phyloP scores from a whole-genome alignment of 1,140 invertebrate genomes.

The Pogonognathellus flavescens region DNA sequence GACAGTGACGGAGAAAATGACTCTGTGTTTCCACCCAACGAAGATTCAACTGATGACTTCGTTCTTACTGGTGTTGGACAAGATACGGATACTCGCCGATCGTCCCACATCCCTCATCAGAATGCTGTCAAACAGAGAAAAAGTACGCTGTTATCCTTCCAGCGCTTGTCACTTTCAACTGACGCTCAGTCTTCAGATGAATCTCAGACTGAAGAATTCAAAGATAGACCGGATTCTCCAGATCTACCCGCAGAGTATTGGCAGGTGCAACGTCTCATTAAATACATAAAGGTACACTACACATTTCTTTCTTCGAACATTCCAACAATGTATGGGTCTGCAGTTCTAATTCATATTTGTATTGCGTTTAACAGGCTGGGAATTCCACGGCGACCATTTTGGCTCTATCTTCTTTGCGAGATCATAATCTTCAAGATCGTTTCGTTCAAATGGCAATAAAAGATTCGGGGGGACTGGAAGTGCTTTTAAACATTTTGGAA shows the following conservation, averaged over 20 bases:
- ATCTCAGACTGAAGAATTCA: constrained; percentile 50
- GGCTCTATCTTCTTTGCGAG: constrained; percentile 87
- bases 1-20: constrained; percentile 30
- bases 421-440: constrained; percentile 85
- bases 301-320: no score
- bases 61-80: neutral
- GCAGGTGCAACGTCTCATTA: constrained; percentile 93
- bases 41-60: neutral
- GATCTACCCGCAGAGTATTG: constrained; percentile 77
- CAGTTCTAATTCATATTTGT: no score
- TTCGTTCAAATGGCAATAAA: constrained; percentile 82
- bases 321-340: no score
- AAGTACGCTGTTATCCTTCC: neutral
- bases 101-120: neutral
- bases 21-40: neutral
- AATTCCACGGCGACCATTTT: constrained; percentile 95
- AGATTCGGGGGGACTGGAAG: constrained; percentile 90
- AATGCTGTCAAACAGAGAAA: neutral
- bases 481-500: constrained; percentile 92
- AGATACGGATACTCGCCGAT: neutral
- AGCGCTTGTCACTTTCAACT: constrained; percentile 47
- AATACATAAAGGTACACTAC: constrained; percentile 86
- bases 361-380: constrained; percentile 78
- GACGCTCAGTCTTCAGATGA: constrained; percentile 59
- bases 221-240: constrained; percentile 69